Base-by-base conservation (phyloP, 2,113 vertebrate species). In the Nesogale talazaci region DNA sequence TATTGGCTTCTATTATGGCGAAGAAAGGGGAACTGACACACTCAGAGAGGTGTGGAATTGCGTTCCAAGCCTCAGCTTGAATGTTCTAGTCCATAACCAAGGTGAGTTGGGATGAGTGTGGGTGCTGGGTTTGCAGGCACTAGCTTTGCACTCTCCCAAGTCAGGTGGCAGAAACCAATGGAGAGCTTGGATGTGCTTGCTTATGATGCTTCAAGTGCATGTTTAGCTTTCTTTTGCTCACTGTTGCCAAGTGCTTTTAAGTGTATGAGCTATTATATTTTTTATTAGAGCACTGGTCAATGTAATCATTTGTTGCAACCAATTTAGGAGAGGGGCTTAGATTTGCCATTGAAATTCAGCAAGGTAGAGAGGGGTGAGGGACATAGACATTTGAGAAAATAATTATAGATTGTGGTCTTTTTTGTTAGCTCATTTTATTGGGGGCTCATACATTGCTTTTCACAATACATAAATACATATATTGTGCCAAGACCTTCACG, bases 181-280 rank as follows among this genome's bases (percentile, higher is more conserved):
- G 81, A 65, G 76, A 67, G 83, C 79, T 42, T 52, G 25, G 8
- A 63, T 59, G 15, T 77, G 70, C 56, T 57, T 2, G 46, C 15
- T 27, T 63, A 27, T 38, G n/a, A 9, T 78, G 75, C 40, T 61
- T 42, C 22, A n/a, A 56, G 16, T 42, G 46, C 27, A 4, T 52
- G 67, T 74, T 82, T 86, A 75, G 34, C 65, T 70, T 88, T 52
- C 63, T 79, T 79, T 79, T 65, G 36, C 86, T 61, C n/a, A 72
- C 88, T 31, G 52, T 52, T 89, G 42, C 29, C 19, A 19, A 20
- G 22, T 78, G 36, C 74, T 85, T 38, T 72, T 59, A 59, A 46
- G 61, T 42, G n/a, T 74, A 12, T 8, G 82, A 22, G 12, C 15
- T 42, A 7, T 72, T 61, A n/a, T 23, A 59, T 22, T 95, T 80